Percentiles rank a stretch among this genome's conserved stretches.
Conservation (phyloP, 2,888 invertebrate genomes). For the Piscicola geometra region DNA sequence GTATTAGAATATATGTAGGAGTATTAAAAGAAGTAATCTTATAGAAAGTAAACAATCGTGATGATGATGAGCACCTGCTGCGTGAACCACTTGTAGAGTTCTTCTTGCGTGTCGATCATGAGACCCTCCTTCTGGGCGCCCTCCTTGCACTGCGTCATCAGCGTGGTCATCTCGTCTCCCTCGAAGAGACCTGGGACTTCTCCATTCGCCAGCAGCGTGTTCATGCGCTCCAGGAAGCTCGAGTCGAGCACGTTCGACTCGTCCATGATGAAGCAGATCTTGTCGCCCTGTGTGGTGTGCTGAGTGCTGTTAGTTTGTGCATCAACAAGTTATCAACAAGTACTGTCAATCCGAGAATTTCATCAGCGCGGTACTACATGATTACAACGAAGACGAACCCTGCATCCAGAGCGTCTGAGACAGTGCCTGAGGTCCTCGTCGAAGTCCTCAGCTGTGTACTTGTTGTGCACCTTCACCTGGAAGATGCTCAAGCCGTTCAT, state of each 20-base stretch:
- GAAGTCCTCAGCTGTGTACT: slow-evolving; percentile 96
- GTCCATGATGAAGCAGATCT: slow-evolving; percentile 97
- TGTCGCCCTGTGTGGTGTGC: slow-evolving; percentile 72
- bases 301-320: too few relatives aligned
- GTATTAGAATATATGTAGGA: too few relatives aligned
- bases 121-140: slow-evolving; percentile 94
- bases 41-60: too few relatives aligned
- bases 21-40: too few relatives aligned
- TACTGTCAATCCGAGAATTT: too few relatives aligned
- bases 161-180: slow-evolving; percentile 92
- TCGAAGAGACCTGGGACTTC: slow-evolving; percentile 68
- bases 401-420: slow-evolving; percentile 60
- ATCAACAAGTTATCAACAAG: too few relatives aligned
- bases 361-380: too few relatives aligned
- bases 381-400: too few relatives aligned
- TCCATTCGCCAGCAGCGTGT: slow-evolving; percentile 94
- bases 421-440: slow-evolving; percentile 86
- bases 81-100: slow-evolving; percentile 99
- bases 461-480: slow-evolving; percentile 98
- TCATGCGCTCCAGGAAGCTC: slow-evolving; percentile 97
- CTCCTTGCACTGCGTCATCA: slow-evolving; percentile 99
- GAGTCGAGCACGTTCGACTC: slow-evolving; percentile 98
- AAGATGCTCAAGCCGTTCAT: slow-evolving; percentile 98
- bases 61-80: too few relatives aligned
- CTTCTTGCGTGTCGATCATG: slow-evolving; percentile 96